Percentiles rank a stretch among this genome's conserved stretches.
Conservation (phyloP, 2,888 invertebrate species). For the Lottia scabra region DNA sequence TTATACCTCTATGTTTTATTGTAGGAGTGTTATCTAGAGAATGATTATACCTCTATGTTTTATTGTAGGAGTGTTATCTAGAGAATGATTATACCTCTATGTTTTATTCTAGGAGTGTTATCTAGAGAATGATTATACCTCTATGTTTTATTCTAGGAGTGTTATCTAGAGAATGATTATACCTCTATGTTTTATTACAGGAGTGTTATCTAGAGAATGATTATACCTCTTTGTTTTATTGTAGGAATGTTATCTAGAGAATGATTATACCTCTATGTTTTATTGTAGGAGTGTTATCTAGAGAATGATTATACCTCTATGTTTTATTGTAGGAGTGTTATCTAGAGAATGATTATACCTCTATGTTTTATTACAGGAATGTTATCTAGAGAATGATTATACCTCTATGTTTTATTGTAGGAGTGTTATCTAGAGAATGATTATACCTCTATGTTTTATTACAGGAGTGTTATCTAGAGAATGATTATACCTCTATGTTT, state of each 20-base stretch:
- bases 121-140: slow-evolving; percentile 89
- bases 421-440: slow-evolving; percentile 91
- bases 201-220: slow-evolving; percentile 91
- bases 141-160: slow-evolving; percentile 86
- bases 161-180: slow-evolving; percentile 89
- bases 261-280: slow-evolving; percentile 88
- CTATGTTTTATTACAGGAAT: slow-evolving; percentile 86
- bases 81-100: slow-evolving; percentile 91
- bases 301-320: slow-evolving; percentile 91
- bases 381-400: slow-evolving; percentile 89
- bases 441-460: slow-evolving; percentile 86
- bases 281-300: no score
- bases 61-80: no score
- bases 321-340: no score
- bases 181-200: slow-evolving; percentile 87
- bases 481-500: slow-evolving; percentile 88
- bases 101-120: no score
- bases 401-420: slow-evolving; percentile 87
- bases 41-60: slow-evolving; percentile 88
- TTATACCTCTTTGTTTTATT: slow-evolving; percentile 86
- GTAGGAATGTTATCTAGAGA: slow-evolving; percentile 88
- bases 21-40: slow-evolving; percentile 88
- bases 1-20: slow-evolving; percentile 86
- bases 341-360: slow-evolving; percentile 89
- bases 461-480: slow-evolving; percentile 88